phyloP scores from a whole-genome alignment of 2,797 vertebrate genomes.

The Scleropages formosus region DNA sequence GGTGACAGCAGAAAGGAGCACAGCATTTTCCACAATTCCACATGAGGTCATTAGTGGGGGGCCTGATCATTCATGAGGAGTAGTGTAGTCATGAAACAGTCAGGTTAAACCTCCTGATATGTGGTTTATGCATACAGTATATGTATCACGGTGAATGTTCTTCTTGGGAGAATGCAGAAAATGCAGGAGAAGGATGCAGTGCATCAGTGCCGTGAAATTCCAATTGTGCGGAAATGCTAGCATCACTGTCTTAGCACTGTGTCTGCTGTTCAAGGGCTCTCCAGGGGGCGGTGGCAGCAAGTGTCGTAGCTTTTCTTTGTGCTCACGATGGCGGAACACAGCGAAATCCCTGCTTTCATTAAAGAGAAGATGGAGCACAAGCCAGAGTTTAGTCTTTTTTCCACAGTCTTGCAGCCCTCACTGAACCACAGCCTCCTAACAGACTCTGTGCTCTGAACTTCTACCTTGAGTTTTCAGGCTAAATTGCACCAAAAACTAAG shows the following conservation, averaged over 20 bases:
- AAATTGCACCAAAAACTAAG: slow-evolving; percentile 2
- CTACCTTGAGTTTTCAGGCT: not conserved
- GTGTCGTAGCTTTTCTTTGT: not conserved
- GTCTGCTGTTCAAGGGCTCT: not conserved
- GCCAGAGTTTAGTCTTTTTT: not conserved
- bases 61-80: slow-evolving; percentile 13
- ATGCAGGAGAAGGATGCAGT: not conserved
- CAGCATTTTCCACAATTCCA: not conserved
- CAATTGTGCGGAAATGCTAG: not conserved
- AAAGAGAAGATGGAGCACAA: slow-evolving; percentile 25
- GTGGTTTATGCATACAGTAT: slow-evolving; percentile 6
- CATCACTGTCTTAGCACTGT: not conserved
- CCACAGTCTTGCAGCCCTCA: not conserved
- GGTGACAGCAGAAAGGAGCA: not conserved
- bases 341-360: slow-evolving; percentile 17
- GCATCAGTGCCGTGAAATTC: slow-evolving; percentile 4
- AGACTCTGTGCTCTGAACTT: not conserved
- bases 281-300: no score
- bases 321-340: not conserved
- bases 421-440: not conserved
- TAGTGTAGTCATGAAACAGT: slow-evolving; percentile 6
- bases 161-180: not conserved
- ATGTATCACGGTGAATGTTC: not conserved
- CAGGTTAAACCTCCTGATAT: slow-evolving; percentile 5
- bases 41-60: not conserved